Evolutionary conservation across 2,888 invertebrate species (phyloP), one percentile per base, ranked within the genome.

Genomic region (Dinocampus coccinellae): DNA sequence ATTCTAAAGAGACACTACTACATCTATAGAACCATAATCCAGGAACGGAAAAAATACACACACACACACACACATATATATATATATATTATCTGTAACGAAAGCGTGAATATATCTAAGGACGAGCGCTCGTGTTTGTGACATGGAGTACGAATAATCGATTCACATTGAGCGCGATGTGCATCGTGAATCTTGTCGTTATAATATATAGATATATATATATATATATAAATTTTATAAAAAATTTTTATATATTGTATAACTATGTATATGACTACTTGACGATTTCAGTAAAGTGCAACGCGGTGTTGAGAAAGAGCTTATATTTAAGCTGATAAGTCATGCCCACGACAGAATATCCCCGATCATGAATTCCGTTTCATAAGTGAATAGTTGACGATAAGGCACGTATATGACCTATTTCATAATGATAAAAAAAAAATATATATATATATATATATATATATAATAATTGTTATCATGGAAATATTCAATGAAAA

Each of bases 141-240:
- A 73, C 75, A 63, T 75, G 64, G 72, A 75, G 72, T 66, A 60
- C 55, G 66, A 73, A 73, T 69, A 73, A 70, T 73, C 70, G 66
- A 73, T 73, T 73, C 57, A 57, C 36, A 57, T 26, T 65, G 39
- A 53, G 13, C 42, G 57, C 57, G 55, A 66, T 66, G 66, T 66
- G 57, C 57, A 66, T 66, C 66, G 20, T 22, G 57, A 11, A 66
- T 55, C 26, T 66, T 22, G 24, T 13, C n/a, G 6, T 33, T 60
- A 34, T 11, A 3, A 34, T 60, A 34, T 60, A 60, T 16, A 60
- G 20, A 20, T 60, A 29, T 60, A 29, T 58, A 60, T 22, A 20
- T 6, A 60, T 4, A 29, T 29, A 29, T n/a, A n/a, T 29, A 29
- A 29, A 29, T 29, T 29, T 7, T n/a, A n/a, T n/a, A n/a, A n/a